These are phyloP conservation scores for Python bivittatus DNA, from an alignment of 2,113 vertebrate species.

Conservation along the genomic window DNA sequence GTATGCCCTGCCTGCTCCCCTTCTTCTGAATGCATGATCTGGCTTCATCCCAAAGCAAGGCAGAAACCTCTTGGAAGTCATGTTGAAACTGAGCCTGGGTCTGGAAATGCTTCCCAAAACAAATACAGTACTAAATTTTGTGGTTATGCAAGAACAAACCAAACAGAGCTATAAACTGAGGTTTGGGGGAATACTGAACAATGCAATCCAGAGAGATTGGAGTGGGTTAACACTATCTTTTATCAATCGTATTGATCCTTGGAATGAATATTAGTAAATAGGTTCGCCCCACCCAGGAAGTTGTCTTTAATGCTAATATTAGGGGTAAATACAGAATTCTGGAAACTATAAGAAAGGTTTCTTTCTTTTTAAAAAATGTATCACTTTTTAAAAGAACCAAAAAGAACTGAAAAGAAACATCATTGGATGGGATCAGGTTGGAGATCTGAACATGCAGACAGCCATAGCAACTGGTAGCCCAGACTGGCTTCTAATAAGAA, in stretches of 20 bases:
- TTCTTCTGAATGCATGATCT: slow-evolving; percentile 2
- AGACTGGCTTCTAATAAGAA: background rate
- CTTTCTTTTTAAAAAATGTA: background rate
- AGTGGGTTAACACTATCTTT: background rate
- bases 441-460: background rate
- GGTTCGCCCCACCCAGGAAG: background rate
- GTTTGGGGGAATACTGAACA: background rate
- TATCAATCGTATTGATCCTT: background rate
- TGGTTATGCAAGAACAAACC: background rate
- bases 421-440: background rate
- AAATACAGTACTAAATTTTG: slow-evolving; percentile 1
- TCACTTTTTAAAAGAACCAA: background rate
- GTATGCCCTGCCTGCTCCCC: background rate
- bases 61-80: background rate
- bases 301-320: background rate
- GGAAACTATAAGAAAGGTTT: background rate
- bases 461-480: background rate
- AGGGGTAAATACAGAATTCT: background rate
- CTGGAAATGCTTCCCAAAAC: slow-evolving; percentile 11
- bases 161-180: background rate
- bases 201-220: background rate
- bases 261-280: background rate
- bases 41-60: background rate
- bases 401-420: background rate
- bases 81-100: background rate